Evolutionary conservation across 2,797 vertebrate genomes (phyloP).

Genomic region (Vespertilio murinus): DNA sequence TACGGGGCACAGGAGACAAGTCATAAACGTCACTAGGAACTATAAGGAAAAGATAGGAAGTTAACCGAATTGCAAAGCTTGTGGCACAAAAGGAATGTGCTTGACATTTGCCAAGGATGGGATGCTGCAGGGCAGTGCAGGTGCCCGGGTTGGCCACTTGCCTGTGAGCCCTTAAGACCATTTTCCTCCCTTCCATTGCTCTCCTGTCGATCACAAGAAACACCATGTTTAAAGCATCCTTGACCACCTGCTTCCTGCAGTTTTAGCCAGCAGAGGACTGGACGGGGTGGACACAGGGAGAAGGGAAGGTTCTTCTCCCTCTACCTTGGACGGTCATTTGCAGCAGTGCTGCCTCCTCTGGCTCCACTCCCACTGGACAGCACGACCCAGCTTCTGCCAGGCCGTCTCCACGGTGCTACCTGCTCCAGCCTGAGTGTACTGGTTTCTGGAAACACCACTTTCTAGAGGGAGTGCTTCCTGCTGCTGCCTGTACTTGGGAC

Average conservation of each 20-base stretch:
- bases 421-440: neutral
- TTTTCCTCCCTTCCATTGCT: neutral
- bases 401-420: neutral
- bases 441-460: neutral
- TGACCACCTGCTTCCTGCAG: neutral
- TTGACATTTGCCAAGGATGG: neutral
- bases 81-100: neutral
- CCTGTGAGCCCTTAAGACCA: neutral
- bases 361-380: neutral
- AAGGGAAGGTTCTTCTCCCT: neutral
- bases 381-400: neutral
- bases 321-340: neutral
- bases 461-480: neutral
- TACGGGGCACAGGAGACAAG: neutral
- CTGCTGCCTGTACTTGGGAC: neutral
- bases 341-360: neutral
- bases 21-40: neutral
- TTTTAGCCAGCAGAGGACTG: neutral
- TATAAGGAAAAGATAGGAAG: neutral
- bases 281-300: neutral
- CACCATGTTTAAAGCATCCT: neutral
- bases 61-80: neutral
- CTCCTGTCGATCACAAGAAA: neutral
- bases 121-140: neutral
- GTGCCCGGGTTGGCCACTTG: neutral